A percentile compares a stretch with the other conserved stretches of the same genome.
phyloP scores from a whole-genome alignment of 2,113 vertebrate species.

The Pyxicephalus adspersus region DNA sequence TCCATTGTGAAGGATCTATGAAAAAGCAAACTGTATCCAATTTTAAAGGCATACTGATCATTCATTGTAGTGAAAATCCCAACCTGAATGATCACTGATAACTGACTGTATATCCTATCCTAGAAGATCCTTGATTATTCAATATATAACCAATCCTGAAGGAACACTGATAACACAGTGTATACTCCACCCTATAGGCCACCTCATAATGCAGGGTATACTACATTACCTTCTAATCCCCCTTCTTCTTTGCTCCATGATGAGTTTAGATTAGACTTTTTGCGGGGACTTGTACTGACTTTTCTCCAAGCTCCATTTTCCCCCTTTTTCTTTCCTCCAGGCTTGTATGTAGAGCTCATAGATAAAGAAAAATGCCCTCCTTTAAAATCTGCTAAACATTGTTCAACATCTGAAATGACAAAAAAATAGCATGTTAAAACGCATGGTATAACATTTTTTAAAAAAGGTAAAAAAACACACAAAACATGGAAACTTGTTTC shows the following conservation, averaged over 20 bases:
- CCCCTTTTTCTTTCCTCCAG: constrained; percentile 76
- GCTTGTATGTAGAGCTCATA: constrained; percentile 76
- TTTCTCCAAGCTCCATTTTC: constrained; percentile 83
- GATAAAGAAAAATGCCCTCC: constrained; percentile 86
- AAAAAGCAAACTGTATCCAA: no score
- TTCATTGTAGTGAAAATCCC: no score
- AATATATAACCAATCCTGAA: no score
- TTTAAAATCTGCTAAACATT: constrained; percentile 82
- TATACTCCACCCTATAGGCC: no score
- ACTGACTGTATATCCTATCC: no score
- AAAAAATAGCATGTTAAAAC: not conserved
- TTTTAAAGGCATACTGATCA: no score
- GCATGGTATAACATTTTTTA: not conserved
- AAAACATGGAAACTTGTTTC: not conserved
- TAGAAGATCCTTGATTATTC: no score
- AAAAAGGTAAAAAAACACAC: no score
- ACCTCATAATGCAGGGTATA: no score
- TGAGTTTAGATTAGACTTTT: constrained; percentile 75
- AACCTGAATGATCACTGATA: no score
- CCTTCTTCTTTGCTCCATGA: constrained; percentile 74
- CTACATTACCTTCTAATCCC: constrained; percentile 43
- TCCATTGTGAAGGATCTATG: no score
- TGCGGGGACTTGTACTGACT: constrained; percentile 90
- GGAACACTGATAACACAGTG: no score
- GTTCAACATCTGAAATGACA: constrained; percentile 82